Conservation (phyloP, 2,888 invertebrate genomes). For the Sabatieria punctata region DNA sequence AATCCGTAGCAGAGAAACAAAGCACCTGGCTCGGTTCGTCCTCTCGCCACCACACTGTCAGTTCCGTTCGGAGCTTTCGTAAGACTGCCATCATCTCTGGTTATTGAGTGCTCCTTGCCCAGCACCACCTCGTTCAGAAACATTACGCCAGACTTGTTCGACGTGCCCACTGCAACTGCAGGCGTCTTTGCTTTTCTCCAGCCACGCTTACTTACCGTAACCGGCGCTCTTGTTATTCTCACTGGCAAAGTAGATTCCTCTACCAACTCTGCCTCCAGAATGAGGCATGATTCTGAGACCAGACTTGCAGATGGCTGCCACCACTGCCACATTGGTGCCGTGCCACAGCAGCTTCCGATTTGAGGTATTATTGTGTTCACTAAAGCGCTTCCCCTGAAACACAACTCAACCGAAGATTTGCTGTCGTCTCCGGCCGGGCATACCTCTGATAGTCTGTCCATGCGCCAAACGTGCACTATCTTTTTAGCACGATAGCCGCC, state of each 20-base stretch:
- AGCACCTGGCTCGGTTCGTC: conserved; percentile 26
- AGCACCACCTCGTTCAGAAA: conserved; percentile 37
- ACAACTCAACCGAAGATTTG: too few relatives aligned
- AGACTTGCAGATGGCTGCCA: conserved; percentile 36
- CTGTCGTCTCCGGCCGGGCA: too few relatives aligned
- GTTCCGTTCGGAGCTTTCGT: conserved; percentile 31
- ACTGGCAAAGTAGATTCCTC: conserved; percentile 38
- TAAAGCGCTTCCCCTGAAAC: conserved; percentile 22
- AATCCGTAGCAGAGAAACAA: not conserved
- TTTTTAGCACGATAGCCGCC: conserved; percentile 15
- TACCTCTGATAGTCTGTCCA: conserved; percentile 24
- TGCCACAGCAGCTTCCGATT: conserved; percentile 37
- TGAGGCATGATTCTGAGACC: conserved; percentile 39
- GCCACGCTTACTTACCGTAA: conserved; percentile 32
- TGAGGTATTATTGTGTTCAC: conserved; percentile 25
- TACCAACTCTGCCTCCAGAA: conserved; percentile 36
- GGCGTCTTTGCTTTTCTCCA: not conserved
- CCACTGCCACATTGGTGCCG: conserved; percentile 38
- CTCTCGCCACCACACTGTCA: conserved; percentile 32
- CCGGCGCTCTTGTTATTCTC: conserved; percentile 36
- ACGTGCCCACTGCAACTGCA: conserved; percentile 22
- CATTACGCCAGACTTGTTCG: conserved; percentile 34
- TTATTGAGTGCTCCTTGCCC: conserved; percentile 33
- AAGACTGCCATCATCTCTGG: conserved; percentile 24
- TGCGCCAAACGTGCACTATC: conserved; percentile 29